These are phyloP conservation scores for Pomatorhinus ruficollis DNA, from an alignment of 2,113 vertebrate species.

Conservation along the genomic window DNA sequence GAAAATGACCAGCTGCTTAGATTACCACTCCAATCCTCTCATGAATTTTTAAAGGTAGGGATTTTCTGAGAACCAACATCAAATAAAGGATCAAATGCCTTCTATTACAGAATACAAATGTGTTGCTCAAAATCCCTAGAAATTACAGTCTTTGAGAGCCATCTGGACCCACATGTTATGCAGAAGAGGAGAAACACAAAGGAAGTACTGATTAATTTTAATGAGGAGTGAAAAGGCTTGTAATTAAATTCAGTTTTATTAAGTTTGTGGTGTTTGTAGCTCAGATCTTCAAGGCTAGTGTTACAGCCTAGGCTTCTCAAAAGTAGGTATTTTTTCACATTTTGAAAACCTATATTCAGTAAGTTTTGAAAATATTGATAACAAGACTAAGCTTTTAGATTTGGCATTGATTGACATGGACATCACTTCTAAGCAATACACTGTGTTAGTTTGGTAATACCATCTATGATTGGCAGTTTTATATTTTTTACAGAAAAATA, in stretches of 20 bases:
- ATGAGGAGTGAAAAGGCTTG: conserved; percentile 49
- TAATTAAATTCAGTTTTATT: conserved; percentile 53
- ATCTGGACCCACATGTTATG: conserved; percentile 50
- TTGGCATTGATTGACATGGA: background rate
- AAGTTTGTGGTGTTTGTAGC: conserved; percentile 17
- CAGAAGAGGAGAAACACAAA: conserved; percentile 52
- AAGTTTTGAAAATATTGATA: background rate
- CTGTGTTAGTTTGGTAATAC: conserved; percentile 13
- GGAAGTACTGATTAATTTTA: conserved; percentile 64
- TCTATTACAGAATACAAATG: conserved; percentile 63
- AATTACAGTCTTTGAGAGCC: conserved; percentile 61
- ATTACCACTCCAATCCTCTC: conserved; percentile 63
- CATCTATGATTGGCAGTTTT: background rate
- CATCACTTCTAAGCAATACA: background rate
- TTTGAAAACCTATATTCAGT: background rate
- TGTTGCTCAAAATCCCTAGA: conserved; percentile 61
- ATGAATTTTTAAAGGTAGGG: conserved; percentile 68
- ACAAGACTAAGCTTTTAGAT: background rate
- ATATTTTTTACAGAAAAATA: background rate
- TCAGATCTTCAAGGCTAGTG: background rate
- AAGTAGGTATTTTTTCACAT: background rate
- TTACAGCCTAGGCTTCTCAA: background rate
- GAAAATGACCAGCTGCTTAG: conserved; percentile 68
- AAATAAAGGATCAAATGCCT: conserved; percentile 66
- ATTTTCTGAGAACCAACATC: conserved; percentile 63